Base-by-base conservation (phyloP, 1,140 invertebrate genomes). In the Drosophila pseudoananassae region DNA sequence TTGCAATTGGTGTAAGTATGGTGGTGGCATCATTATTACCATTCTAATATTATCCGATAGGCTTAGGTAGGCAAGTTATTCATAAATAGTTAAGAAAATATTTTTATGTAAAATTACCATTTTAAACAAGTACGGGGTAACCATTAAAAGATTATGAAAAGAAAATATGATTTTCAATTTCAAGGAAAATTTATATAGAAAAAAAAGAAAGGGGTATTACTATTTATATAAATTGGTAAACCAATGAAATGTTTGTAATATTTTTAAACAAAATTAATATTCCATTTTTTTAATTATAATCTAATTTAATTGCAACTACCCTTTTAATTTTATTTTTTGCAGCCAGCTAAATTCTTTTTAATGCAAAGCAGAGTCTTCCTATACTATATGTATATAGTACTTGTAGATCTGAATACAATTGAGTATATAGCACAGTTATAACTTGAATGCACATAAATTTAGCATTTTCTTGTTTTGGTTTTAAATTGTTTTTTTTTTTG, bases 341-440 rank as follows among this genome's bases (percentile, higher is more conserved):
- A 15, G 38, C 38, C 51, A 68, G 38, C 63, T 69, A 68, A 69
- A 55, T 69, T 69, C 65, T 14, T 56, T 36, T 46, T 56, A 52
- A 52, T 17, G 23, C 47, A 52, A 77, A 84, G 81, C 76, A 58
- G 82, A 74, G 69, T 72, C 74, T 75, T 63, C 6, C 14, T 43
- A 17, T 15, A 36, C 33, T 14, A 51, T 51, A 31, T 29, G 46
- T 69, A 54, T 12, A 77, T 69, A 69, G 47, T 70, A 82, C 68
- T 60, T 36, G 68, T 73, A 78, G 73, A 76, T 76, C 51, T 72
- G 76, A 63, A 80, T 77, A 85, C 66, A 78, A 71, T 66, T 75
- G 81, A 87, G 82, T 85, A 80, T 69, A 84, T 84, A 84, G 80
- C 80, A 85, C 77, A 85, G 74, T 63, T 84, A 81, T 69, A 84